Evolutionary conservation across 2,113 vertebrate genomes (phyloP).

Genomic region (Piaya cayana): DNA sequence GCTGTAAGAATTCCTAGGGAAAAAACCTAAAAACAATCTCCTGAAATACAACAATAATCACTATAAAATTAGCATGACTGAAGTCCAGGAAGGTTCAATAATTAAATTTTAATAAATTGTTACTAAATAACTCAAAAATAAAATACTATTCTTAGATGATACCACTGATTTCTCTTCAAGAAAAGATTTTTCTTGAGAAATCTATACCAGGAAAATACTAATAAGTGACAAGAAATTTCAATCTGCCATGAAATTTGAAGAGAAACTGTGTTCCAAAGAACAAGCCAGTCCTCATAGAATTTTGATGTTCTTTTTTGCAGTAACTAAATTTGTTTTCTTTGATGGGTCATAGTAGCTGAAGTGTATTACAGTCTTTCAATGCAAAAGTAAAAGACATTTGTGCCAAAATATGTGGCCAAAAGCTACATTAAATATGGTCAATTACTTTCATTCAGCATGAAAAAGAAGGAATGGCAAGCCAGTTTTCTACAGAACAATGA

Average conservation of each 20-base stretch:
- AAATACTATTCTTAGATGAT: background rate
- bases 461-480: background rate
- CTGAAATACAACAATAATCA: constrained; percentile 10
- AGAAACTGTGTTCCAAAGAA: background rate
- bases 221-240: background rate
- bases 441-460: background rate
- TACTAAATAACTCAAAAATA: background rate
- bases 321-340: background rate
- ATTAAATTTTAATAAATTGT: constrained; percentile 33
- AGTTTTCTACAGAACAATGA: background rate
- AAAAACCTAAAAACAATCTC: background rate
- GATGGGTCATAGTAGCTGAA: background rate
- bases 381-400: background rate
- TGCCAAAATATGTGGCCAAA: background rate
- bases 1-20: constrained; percentile 1
- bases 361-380: background rate
- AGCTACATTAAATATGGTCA: background rate
- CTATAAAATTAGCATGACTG: background rate
- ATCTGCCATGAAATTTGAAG: background rate
- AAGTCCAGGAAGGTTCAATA: background rate
- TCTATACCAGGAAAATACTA: background rate
- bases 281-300: background rate
- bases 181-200: background rate
- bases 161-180: background rate
- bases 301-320: background rate